Evolutionary conservation across 2,113 vertebrate species (phyloP).

Genomic region (Tyrannus savana): DNA sequence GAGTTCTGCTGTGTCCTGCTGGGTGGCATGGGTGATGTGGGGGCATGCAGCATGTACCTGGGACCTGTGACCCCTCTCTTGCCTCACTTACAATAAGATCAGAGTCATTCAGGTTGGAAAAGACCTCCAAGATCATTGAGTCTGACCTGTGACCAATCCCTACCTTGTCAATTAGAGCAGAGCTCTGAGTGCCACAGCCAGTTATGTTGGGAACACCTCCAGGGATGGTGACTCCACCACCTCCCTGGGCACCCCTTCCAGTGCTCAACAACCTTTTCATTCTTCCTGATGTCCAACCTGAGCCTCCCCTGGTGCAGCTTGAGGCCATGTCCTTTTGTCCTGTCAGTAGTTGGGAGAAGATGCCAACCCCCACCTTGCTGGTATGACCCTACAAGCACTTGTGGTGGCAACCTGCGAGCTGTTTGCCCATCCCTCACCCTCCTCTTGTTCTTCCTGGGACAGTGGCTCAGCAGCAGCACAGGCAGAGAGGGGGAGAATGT

Average conservation of each 20-base stretch:
- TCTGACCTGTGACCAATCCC: background rate
- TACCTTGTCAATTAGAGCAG: background rate
- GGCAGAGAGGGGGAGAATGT: background rate
- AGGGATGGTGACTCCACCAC: background rate
- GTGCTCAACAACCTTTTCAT: background rate
- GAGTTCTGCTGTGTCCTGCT: background rate
- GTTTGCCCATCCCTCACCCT: background rate
- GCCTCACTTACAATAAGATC: fast-evolving
- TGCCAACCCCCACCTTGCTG: background rate
- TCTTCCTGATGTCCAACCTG: background rate
- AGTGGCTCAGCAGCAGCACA: background rate
- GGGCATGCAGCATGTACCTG: background rate
- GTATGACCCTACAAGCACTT: background rate
- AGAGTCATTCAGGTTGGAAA: background rate
- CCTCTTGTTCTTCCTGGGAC: background rate
- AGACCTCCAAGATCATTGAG: background rate
- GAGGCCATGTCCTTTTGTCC: background rate
- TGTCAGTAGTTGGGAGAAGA: background rate
- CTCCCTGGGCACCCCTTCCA: background rate
- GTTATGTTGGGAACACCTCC: background rate
- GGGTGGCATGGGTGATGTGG: background rate
- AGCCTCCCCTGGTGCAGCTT: too few species aligned
- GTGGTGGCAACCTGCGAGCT: background rate
- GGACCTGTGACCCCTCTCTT: background rate
- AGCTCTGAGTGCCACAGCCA: background rate